Percentiles rank a stretch among this genome's conserved stretches.
Evolutionary conservation across 2,888 invertebrate species (phyloP).

Genomic region (Nephrotoma appendiculata): DNA sequence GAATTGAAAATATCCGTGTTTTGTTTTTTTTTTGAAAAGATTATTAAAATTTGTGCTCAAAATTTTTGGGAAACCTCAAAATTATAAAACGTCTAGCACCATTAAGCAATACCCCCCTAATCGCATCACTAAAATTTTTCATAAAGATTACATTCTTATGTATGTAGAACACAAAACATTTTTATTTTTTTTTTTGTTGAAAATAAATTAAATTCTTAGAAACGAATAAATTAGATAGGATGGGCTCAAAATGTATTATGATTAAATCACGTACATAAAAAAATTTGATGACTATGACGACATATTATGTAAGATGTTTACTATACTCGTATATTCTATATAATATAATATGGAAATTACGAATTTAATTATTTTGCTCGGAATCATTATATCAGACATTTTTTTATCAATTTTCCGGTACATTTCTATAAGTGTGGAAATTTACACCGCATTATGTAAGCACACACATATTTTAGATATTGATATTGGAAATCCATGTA

Average conservation of each 20-base stretch:
- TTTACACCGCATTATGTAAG: neutral
- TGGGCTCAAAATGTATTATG: neutral
- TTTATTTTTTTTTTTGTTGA: neutral
- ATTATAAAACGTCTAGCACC: neutral
- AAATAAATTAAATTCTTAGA: neutral
- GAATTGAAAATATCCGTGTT: too few species aligned
- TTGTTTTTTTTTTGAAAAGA: too few species aligned
- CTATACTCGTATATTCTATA: neutral
- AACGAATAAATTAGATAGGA: neutral
- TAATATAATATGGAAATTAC: neutral
- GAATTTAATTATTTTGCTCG: neutral
- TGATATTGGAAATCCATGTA: neutral
- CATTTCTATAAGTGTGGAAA: neutral
- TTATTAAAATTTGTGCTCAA: too few species aligned
- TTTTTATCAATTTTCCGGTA: neutral
- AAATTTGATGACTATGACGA: neutral
- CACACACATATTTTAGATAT: neutral
- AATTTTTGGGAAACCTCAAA: neutral
- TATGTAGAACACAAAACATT: neutral
- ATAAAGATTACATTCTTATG: neutral
- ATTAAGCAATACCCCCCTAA: neutral
- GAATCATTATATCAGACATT: neutral
- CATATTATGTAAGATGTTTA: neutral
- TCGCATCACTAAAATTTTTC: neutral
- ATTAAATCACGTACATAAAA: neutral